These are phyloP conservation scores for Drosophila peninsularis DNA, from an alignment of 2,888 invertebrate species.

Conservation along the genomic window DNA sequence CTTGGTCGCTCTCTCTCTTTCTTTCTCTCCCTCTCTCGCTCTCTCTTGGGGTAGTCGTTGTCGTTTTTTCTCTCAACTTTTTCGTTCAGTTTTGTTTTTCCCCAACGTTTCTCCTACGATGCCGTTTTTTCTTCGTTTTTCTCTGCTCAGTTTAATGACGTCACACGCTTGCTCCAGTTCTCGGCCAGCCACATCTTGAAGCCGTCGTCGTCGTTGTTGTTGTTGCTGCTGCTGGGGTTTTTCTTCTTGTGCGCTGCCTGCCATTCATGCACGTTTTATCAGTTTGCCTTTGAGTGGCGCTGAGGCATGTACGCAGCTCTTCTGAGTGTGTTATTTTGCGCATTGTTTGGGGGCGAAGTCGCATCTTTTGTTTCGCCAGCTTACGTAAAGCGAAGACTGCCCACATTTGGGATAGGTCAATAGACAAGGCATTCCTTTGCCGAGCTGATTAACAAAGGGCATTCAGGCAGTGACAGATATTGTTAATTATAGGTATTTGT, in stretches of 20 bases:
- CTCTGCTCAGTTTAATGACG: constrained; percentile 60
- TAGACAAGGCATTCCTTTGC: not conserved
- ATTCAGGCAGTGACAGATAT: not conserved
- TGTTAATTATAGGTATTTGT: not conserved
- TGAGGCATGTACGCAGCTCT: constrained; percentile 67
- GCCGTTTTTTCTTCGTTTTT: constrained; percentile 14
- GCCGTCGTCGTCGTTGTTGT: constrained; percentile 18
- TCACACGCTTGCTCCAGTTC: constrained; percentile 74
- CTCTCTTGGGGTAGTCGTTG: constrained; percentile 43
- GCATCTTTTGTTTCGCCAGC: constrained; percentile 18
- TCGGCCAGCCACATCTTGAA: constrained; percentile 59
- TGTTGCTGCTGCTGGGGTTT: constrained; percentile 3
- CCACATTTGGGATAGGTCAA: constrained; percentile 23
- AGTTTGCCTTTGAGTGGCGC: constrained; percentile 69
- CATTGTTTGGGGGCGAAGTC: not conserved
- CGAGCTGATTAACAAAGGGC: not conserved
- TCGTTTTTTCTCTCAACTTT: constrained; percentile 33
- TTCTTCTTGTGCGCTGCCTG: constrained; percentile 41
- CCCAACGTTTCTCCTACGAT: constrained; percentile 58
- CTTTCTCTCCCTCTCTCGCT: constrained; percentile 14
- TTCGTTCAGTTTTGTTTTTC: constrained; percentile 80
- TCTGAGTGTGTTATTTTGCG: constrained; percentile 27
- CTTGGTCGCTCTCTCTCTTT: constrained; percentile 9
- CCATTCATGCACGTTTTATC: constrained; percentile 77
- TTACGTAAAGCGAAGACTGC: constrained; percentile 41